Evolutionary conservation across 2,113 vertebrate genomes (phyloP).

Genomic region (Burhinus bistriatus): DNA sequence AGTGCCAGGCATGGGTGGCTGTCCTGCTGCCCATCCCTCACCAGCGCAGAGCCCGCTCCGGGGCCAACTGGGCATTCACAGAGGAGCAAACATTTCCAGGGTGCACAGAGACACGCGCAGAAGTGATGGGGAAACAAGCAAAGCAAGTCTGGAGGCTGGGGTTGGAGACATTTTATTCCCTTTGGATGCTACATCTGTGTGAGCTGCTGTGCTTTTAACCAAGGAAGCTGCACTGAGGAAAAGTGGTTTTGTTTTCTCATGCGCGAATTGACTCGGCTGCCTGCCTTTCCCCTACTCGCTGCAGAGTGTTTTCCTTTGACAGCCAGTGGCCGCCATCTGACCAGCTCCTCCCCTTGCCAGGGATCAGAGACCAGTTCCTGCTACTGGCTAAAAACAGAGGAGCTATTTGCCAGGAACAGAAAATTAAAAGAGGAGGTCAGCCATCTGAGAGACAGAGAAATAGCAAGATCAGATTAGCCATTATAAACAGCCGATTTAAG

Average conservation of each 20-base stretch:
- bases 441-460: background rate
- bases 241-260: background rate
- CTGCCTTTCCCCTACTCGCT: background rate
- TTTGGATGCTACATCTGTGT: background rate
- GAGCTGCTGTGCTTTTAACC: background rate
- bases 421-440: background rate
- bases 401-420: background rate
- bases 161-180: background rate
- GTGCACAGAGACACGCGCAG: accelerated
- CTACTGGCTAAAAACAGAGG: background rate
- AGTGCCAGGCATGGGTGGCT: background rate
- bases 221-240: background rate
- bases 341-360: background rate
- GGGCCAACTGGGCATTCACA: accelerated
- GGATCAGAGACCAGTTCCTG: background rate
- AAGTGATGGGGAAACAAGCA: background rate
- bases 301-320: background rate
- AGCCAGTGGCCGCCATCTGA: background rate
- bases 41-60: accelerated
- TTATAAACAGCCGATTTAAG: background rate
- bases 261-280: accelerated
- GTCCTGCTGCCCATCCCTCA: background rate
- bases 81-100: background rate
- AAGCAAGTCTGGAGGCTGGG: background rate
- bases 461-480: background rate